phyloP scores from a whole-genome alignment of 2,888 invertebrate species.

The Synanthedon andrenaeformis region DNA sequence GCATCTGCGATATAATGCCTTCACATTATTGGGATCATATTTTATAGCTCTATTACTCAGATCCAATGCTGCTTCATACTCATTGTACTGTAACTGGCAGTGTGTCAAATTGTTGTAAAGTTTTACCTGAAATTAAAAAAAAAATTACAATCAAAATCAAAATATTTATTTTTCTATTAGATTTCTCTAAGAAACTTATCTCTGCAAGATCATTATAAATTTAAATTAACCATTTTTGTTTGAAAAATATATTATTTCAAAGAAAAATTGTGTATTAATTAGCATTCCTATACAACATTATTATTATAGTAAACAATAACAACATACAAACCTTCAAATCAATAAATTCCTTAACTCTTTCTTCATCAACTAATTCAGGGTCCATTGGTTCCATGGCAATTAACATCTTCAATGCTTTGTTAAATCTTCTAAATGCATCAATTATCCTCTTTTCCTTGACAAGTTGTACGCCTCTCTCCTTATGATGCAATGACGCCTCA shows the following conservation, averaged over 20 bases:
- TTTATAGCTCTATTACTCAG: slow-evolving; percentile 83
- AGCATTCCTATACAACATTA: no score
- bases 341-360: slow-evolving; percentile 61
- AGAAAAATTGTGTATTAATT: no score
- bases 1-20: slow-evolving; percentile 89
- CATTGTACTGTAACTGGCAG: slow-evolving; percentile 78
- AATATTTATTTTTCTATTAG: no score
- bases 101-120: slow-evolving; percentile 87
- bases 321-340: slow-evolving; percentile 50
- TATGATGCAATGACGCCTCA: slow-evolving; percentile 59
- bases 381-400: slow-evolving; percentile 72
- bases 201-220: no score
- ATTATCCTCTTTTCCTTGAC: slow-evolving; percentile 72
- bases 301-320: no score
- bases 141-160: no score
- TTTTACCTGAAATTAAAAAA: slow-evolving; percentile 55
- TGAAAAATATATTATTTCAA: no score
- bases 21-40: slow-evolving; percentile 82
- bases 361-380: slow-evolving; percentile 60
- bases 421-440: slow-evolving; percentile 81
- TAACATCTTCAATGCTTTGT: slow-evolving; percentile 78
- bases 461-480: slow-evolving; percentile 72
- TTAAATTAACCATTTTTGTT: no score
- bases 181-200: no score
- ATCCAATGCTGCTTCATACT: slow-evolving; percentile 74